These are phyloP conservation scores for Syngnathus floridae DNA, from an alignment of 2,113 vertebrate genomes.

Conservation along the genomic window DNA sequence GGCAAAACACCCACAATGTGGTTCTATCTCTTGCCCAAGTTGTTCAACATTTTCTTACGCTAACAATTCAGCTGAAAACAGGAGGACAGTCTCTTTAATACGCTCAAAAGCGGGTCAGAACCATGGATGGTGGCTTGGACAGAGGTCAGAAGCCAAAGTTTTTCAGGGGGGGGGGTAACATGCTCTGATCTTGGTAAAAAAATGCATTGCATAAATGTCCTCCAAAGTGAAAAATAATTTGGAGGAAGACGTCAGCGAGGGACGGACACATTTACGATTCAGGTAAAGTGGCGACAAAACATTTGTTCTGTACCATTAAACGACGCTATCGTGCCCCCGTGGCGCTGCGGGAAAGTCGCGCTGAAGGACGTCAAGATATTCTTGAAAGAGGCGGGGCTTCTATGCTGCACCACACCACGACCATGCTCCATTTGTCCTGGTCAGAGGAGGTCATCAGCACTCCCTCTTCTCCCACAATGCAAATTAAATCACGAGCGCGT, in stretches of 20 bases:
- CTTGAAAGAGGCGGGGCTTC: slow-evolving; percentile 12
- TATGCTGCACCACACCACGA: not conserved
- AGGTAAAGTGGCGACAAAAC: not conserved
- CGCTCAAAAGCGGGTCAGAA: not conserved
- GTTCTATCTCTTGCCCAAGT: not conserved
- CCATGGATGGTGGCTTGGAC: not conserved
- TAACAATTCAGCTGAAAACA: not conserved
- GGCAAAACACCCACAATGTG: not conserved
- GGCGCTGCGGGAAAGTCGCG: not conserved
- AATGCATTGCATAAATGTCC: not conserved
- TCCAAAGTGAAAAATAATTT: not conserved
- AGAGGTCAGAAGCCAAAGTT: no score
- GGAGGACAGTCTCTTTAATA: not conserved
- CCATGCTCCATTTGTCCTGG: slow-evolving; percentile 39
- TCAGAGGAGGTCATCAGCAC: slow-evolving; percentile 38
- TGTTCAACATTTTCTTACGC: not conserved
- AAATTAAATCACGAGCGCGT: slow-evolving; percentile 55
- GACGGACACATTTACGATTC: not conserved
- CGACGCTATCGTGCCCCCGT: slow-evolving; percentile 3
- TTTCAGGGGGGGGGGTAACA: no score
- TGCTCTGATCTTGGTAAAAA: not conserved
- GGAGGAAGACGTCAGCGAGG: not conserved
- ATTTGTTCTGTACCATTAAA: slow-evolving; percentile 8
- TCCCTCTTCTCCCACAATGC: slow-evolving; percentile 30
- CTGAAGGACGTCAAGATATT: slow-evolving; percentile 30